Evolutionary conservation across 2,888 invertebrate genomes (phyloP).

Genomic region (Tipula unca): DNA sequence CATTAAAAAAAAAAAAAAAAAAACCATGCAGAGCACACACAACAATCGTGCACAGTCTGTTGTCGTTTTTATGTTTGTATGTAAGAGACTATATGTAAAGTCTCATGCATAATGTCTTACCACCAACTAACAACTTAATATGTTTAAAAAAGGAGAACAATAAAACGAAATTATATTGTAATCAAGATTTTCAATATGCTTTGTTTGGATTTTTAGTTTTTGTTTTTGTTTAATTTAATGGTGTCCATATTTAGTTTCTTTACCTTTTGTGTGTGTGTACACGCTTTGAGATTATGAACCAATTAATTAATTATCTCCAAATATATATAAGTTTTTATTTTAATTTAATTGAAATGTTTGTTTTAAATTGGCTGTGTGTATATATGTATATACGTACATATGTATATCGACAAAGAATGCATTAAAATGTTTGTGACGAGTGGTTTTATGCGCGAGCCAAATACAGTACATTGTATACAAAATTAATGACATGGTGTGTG

Average conservation of each 20-base stretch:
- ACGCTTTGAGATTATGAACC: background rate
- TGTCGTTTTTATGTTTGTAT: background rate
- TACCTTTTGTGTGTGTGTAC: background rate
- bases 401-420: background rate
- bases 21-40: background rate
- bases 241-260: background rate
- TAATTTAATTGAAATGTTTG: background rate
- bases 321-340: background rate
- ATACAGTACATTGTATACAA: background rate
- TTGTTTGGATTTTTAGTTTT: background rate
- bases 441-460: background rate
- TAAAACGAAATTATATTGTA: background rate
- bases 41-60: background rate
- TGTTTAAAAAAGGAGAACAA: background rate
- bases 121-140: background rate
- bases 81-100: background rate
- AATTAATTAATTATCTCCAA: constrained; percentile 14
- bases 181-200: constrained; percentile 1
- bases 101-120: background rate
- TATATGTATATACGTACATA: background rate
- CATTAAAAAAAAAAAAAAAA: too few relatives aligned
- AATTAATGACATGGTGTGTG: background rate
- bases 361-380: background rate
- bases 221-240: background rate
- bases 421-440: background rate